These are phyloP conservation scores for Microctonus brassicae DNA, from an alignment of 2,888 invertebrate species.

Conservation along the genomic window DNA sequence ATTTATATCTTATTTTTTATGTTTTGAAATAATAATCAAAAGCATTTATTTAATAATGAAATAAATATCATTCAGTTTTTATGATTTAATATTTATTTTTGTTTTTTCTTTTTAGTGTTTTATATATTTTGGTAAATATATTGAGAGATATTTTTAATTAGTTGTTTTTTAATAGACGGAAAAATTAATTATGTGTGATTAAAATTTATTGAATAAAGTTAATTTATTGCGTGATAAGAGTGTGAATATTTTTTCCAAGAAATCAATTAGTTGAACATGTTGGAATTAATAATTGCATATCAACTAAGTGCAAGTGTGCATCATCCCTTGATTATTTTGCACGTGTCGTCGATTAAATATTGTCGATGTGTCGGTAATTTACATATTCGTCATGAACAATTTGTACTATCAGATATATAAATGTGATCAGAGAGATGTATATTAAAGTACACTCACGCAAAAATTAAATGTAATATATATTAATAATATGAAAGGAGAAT, in stretches of 20 bases:
- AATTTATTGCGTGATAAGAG: background rate
- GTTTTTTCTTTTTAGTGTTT: no score
- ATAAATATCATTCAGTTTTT: background rate
- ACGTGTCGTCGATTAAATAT: background rate
- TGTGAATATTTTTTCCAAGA: background rate
- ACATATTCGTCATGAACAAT: background rate
- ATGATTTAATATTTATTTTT: no score
- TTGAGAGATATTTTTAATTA: background rate
- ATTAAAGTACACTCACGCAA: background rate
- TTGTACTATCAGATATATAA: background rate
- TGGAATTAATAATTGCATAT: background rate
- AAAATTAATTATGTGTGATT: background rate
- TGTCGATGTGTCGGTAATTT: background rate
- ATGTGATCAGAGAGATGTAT: background rate
- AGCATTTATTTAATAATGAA: no score
- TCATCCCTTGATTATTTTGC: background rate
- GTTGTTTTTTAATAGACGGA: background rate
- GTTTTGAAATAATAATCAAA: no score
- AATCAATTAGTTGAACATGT: background rate
- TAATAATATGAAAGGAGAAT: background rate
- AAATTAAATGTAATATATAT: background rate
- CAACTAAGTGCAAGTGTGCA: background rate
- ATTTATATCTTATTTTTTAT: no score
- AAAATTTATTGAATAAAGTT: background rate
- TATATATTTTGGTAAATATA: background rate